A percentile compares a stretch with the other conserved stretches of the same genome.
These are phyloP conservation scores for Orientallactaga sibirica DNA, from an alignment of 2,797 vertebrate genomes.

Conservation along the genomic window DNA sequence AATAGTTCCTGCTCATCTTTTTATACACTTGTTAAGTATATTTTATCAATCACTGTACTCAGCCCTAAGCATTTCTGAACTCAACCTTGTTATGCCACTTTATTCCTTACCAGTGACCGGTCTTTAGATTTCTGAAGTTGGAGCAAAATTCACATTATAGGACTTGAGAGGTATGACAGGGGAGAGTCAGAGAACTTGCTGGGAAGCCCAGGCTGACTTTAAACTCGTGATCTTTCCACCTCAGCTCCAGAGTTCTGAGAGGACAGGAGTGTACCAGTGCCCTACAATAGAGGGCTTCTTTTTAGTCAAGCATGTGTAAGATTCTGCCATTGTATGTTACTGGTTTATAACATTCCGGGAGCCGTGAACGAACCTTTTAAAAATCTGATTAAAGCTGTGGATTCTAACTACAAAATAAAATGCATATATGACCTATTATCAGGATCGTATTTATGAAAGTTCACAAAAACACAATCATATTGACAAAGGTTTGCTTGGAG, in stretches of 20 bases:
- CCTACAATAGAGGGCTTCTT: neutral
- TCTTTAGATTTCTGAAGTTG: conserved; percentile 46
- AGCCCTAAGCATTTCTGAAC: neutral
- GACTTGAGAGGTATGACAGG: neutral
- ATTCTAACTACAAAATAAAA: conserved; percentile 60
- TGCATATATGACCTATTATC: neutral
- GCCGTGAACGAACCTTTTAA: neutral
- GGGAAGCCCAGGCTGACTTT: neutral
- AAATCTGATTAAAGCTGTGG: conserved; percentile 15
- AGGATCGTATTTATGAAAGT: conserved; percentile 34
- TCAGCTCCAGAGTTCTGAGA: neutral
- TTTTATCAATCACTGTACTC: conserved; percentile 19
- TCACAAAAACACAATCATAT: conserved; percentile 30
- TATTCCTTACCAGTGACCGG: neutral
- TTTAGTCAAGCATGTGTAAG: neutral
- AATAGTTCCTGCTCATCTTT: conserved; percentile 30
- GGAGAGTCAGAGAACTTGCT: neutral
- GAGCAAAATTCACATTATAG: conserved; percentile 4
- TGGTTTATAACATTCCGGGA: neutral
- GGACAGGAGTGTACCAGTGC: too few relatives aligned
- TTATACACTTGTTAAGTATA: neutral
- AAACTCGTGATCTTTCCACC: neutral
- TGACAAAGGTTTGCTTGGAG: conserved; percentile 12
- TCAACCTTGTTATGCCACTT: neutral
- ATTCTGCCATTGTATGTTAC: conserved; percentile 11